These are phyloP conservation scores for Trichopoda pennipes DNA, from an alignment of 2,888 invertebrate genomes.

Conservation along the genomic window DNA sequence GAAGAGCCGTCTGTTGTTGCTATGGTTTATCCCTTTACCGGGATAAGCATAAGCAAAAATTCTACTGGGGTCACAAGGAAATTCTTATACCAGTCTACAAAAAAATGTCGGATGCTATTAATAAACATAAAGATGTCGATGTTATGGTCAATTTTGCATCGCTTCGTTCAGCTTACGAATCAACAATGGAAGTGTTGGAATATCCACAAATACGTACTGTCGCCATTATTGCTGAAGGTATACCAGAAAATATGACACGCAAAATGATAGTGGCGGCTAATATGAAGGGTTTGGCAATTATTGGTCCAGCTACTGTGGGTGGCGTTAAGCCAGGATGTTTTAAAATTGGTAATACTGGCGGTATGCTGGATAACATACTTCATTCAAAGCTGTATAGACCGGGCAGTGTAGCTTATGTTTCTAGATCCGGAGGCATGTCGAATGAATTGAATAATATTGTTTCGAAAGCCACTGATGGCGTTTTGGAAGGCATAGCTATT, in stretches of 20 bases:
- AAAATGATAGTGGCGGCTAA: conserved; percentile 93
- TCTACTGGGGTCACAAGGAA: conserved; percentile 99
- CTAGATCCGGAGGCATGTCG: conserved; percentile 99
- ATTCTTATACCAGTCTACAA: conserved; percentile 97
- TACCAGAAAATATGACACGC: conserved; percentile 98
- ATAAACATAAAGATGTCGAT: conserved; percentile 95
- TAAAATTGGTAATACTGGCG: conserved; percentile 99
- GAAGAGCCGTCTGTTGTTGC: conserved; percentile 96
- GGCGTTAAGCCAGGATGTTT: conserved; percentile 99
- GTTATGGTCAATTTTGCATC: conserved; percentile 99
- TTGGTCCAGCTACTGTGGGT: conserved; percentile 97
- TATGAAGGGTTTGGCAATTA: conserved; percentile 91
- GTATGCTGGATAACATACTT: conserved; percentile 99
- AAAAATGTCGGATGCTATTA: conserved; percentile 97
- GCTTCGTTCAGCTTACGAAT: conserved; percentile 97
- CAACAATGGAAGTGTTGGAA: conserved; percentile 95
- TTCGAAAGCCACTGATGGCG: conserved; percentile 97
- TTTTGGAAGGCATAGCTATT: conserved; percentile 98
- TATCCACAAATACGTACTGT: conserved; percentile 97
- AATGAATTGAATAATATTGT: conserved; percentile 99
- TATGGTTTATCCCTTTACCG: conserved; percentile 98
- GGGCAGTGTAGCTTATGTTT: conserved; percentile 99
- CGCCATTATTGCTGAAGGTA: conserved; percentile 99
- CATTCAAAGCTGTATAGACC: conserved; percentile 98
- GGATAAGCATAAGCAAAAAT: conserved; percentile 99